Conservation (phyloP, 2,888 invertebrate species). For the Rutpela maculata region DNA sequence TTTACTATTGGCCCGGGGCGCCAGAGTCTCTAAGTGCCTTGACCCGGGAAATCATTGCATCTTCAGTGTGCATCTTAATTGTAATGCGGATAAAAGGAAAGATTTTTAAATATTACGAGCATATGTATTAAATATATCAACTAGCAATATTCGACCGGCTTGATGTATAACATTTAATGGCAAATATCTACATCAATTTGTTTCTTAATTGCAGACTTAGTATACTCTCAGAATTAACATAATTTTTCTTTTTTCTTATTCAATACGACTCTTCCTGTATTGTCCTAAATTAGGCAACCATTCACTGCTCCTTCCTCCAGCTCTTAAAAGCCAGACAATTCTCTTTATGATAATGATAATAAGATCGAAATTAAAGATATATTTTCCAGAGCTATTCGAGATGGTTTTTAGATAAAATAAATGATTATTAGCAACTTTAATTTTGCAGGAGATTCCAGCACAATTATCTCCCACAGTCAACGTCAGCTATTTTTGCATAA, state of each 20-base stretch:
- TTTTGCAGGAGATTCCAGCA: slow-evolving; percentile 35
- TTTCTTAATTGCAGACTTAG: too few species aligned
- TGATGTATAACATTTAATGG: too few species aligned
- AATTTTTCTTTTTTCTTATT: neutral
- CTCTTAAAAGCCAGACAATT: neutral
- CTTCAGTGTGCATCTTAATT: too few species aligned
- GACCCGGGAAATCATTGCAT: too few species aligned
- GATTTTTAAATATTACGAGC: too few species aligned
- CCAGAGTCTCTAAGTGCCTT: too few species aligned
- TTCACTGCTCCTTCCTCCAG: neutral
- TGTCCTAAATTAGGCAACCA: neutral
- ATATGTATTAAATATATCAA: too few species aligned
- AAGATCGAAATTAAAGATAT: slow-evolving; percentile 24
- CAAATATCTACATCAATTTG: too few species aligned
- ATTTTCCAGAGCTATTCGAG: slow-evolving; percentile 21
- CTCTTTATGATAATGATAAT: slow-evolving; percentile 9
- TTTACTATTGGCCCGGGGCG: too few species aligned
- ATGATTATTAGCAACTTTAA: slow-evolving; percentile 46
- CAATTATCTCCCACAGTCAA: slow-evolving; percentile 42
- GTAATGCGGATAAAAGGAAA: too few species aligned
- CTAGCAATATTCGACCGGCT: too few species aligned
- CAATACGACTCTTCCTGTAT: neutral
- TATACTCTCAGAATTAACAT: too few species aligned
- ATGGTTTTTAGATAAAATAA: slow-evolving; percentile 38
- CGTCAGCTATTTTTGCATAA: slow-evolving; percentile 58